Base-by-base conservation (phyloP, 2,888 invertebrate species). In the Philereme transversata region DNA sequence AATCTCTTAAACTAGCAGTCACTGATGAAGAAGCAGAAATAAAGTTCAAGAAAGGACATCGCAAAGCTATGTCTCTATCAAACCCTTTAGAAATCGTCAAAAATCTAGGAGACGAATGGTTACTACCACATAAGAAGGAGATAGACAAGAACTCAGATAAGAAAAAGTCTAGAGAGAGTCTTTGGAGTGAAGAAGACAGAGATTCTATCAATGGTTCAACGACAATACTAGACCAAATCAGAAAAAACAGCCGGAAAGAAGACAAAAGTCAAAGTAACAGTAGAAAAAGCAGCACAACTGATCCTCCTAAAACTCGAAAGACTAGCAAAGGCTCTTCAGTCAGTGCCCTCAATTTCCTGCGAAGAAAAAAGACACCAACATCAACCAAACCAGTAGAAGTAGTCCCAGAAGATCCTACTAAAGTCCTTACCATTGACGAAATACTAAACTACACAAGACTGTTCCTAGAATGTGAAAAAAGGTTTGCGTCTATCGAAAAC, bases 1-100 rank as follows among this genome's bases (percentile, higher is more conserved):
- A 92, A 71, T 92, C 92, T 34, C 83, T 91, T 0, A 91, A 92
- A 76, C 70, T 92, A 35, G 90, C 89, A 0, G 78, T 92, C 60
- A 92, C 92, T 38, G 93, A 93, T 53, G 92, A 92, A 73, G 93
- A 92, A 75, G 83, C 82, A 0, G 91, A 89, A 6, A 74, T 71
- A 3, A 87, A 79, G 65, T 72, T 65, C 36, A 92, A 88, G 60
- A 90, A 90, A 64, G 84, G 87, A 45, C 93, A 93, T 65, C 82
- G 93, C 48, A 93, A 93, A 77, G 86, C 93, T 0, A 88, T 93
- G 87, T 93, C 93, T 0, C 74, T 93, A 62, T 92, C 92, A 7
- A 91, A 93, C 57, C 91, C 93, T 2, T 62, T 92, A 52, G 93
- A 93, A 79, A 86, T 93, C 43, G 91, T 92, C 5, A 89, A 84